Evolutionary conservation across 2,113 vertebrate species (phyloP), one percentile per base, ranked within the genome.

Genomic region (Chamaetylas fuelleborni): DNA sequence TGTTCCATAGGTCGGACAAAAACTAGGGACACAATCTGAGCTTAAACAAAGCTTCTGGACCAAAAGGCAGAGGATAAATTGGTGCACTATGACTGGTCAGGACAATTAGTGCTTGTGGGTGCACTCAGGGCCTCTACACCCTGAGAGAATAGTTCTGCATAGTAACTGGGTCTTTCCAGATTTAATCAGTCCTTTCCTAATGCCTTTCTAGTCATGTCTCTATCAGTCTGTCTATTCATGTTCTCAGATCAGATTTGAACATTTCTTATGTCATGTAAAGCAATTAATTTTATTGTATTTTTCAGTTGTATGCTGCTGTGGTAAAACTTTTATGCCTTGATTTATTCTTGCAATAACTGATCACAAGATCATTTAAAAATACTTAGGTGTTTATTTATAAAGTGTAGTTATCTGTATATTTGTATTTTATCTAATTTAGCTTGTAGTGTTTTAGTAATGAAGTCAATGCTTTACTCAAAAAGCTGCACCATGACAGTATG

Each of bases 1-100:
- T 14, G 7, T 42, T 50, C 14, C 22, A 19, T 18, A 24, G 20
- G 33, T 65, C 54, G 51, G 42, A 12, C 8, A 64, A 80, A 29
- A 24, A 19, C 19, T 20, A 51, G 15, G 11, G 22, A 43, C 8
- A 43, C 0, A 5, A 38, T 0, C 2, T 45, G 19, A 54, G 7
- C 19, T 79, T 74, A 34, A 86, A 69, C 14, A 61, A 79, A 86
- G 3, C 12, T 78, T 29, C 29, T 43, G 11, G 53, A 58, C 22
- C 19, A 62, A 61, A 86, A 48, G 24, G 9, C 6, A 33, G 5
- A 86, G 10, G 19, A 48, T 42, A 58, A 0, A 1, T 14, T 33
- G 2, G 14, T 14, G 2, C 34, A 13, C 38, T 50, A 47, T 2
- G 0, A 3, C 9, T 54, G 8, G 5, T 65, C 26, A 51, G 14